A percentile compares a stretch with the other conserved stretches of the same genome.
phyloP scores from a whole-genome alignment of 2,797 vertebrate genomes.

The Hydrophis major region DNA sequence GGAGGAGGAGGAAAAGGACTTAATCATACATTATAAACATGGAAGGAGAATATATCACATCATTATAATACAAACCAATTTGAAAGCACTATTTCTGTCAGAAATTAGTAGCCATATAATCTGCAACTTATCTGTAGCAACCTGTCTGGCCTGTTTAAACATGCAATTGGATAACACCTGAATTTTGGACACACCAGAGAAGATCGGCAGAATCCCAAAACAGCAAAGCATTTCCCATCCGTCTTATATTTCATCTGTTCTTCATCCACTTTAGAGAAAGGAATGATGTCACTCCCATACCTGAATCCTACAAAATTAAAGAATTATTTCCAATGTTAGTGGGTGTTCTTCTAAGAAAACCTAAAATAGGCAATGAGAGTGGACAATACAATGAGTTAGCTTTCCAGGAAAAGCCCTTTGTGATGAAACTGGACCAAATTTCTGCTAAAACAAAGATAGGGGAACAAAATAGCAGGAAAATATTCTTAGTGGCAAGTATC shows the following conservation, averaged over 20 bases:
- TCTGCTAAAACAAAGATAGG: neutral
- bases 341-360: neutral
- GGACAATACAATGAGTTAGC: neutral
- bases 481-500: neutral
- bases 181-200: constrained; percentile 71
- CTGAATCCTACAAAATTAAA: constrained; percentile 81
- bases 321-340: neutral
- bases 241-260: constrained; percentile 97
- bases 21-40: neutral
- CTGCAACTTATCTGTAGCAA: neutral
- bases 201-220: constrained; percentile 89
- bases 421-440: neutral
- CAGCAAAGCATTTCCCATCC: constrained; percentile 89
- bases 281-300: constrained; percentile 95
- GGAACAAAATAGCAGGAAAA: neutral
- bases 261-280: constrained; percentile 96
- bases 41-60: neutral
- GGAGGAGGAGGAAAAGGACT: neutral
- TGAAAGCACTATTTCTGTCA: neutral
- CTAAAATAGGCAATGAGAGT: neutral
- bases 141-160: neutral
- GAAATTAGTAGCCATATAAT: neutral
- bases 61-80: neutral
- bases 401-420: neutral
- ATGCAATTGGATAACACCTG: neutral